These are phyloP conservation scores for Clepsis dumicolana DNA, from an alignment of 2,888 invertebrate species.

Conservation along the genomic window DNA sequence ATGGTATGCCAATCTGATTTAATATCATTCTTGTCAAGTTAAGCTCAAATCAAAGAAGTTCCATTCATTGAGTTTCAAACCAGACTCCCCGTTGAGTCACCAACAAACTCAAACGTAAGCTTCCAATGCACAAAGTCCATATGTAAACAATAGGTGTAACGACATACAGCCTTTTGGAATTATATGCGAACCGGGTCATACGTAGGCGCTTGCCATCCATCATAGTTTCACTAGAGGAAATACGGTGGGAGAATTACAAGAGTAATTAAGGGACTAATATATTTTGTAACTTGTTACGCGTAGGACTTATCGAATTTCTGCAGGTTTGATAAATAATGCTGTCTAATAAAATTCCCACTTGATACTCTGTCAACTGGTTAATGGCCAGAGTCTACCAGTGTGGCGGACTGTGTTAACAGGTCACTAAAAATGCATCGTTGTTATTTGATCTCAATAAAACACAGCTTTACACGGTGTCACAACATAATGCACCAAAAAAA, in stretches of 20 bases:
- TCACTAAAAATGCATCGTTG: too few relatives aligned
- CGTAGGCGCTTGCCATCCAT: slow-evolving; percentile 37
- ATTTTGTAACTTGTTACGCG: not conserved
- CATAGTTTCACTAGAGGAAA: slow-evolving; percentile 33
- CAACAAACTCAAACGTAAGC: not conserved
- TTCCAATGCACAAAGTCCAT: slow-evolving; percentile 5
- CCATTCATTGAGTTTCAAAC: not conserved
- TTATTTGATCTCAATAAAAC: too few relatives aligned
- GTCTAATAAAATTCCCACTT: too few relatives aligned
- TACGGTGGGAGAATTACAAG: slow-evolving; percentile 20
- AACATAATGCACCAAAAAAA: too few relatives aligned
- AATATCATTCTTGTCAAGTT: not conserved
- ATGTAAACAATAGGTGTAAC: not conserved
- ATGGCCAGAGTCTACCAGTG: too few relatives aligned
- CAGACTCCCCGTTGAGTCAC: not conserved
- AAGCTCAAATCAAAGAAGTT: too few relatives aligned
- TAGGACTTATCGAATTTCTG: not conserved
- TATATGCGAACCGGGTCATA: slow-evolving; percentile 9
- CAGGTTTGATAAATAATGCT: not conserved
- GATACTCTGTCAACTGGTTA: too few relatives aligned
- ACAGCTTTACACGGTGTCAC: too few relatives aligned
- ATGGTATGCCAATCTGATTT: too few relatives aligned
- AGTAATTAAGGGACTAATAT: slow-evolving; percentile 14
- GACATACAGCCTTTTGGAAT: not conserved
- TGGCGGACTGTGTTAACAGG: too few relatives aligned